Evolutionary conservation across 2,113 vertebrate species (phyloP).

Genomic region (Serinus canaria): DNA sequence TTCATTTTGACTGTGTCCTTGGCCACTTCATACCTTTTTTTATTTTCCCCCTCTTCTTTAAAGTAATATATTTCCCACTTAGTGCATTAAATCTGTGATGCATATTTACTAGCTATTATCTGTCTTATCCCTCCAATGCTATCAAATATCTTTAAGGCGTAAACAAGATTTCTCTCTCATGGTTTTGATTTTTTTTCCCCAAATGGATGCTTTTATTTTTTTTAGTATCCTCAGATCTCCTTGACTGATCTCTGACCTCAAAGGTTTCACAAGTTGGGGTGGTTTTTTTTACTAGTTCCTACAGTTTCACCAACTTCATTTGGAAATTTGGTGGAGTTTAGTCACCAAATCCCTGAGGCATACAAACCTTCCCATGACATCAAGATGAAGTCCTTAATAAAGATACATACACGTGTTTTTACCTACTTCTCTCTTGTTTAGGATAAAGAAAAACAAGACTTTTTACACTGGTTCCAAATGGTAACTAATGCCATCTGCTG

Average conservation of each 20-base stretch:
- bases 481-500: constrained; percentile 84
- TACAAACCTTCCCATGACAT: not conserved
- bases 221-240: not conserved
- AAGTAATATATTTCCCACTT: not conserved
- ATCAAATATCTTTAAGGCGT: not conserved
- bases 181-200: not conserved
- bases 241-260: not conserved
- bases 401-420: not conserved
- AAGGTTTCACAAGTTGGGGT: accelerated
- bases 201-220: not conserved
- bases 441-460: constrained; percentile 77
- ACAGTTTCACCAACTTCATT: not conserved
- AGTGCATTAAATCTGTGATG: not conserved
- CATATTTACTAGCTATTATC: not conserved
- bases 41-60: not conserved
- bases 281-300: not conserved
- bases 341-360: not conserved
- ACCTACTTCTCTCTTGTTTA: constrained; percentile 50
- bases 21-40: not conserved
- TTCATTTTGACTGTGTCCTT: not conserved
- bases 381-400: not conserved
- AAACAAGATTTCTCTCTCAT: not conserved
- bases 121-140: not conserved
- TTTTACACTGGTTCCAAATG: constrained; percentile 76
- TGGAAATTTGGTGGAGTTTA: not conserved